Percentiles rank a stretch among this genome's conserved stretches.
Conservation (phyloP, 1,140 invertebrate species). For the Hylaeus anthracinus region DNA sequence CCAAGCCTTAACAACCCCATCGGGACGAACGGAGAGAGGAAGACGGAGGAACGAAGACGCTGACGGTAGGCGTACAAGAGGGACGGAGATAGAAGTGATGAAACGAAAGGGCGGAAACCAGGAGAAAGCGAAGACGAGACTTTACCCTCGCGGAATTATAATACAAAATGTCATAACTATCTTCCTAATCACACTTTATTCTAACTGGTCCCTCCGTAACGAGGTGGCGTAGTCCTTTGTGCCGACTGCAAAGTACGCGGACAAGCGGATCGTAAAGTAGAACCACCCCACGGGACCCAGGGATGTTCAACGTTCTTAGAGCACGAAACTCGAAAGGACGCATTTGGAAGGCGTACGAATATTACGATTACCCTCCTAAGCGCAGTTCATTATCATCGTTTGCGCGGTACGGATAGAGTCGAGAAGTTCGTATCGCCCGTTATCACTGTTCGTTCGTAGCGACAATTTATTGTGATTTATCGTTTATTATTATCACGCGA, state of each 20-base stretch:
- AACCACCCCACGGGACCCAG: slow-evolving; percentile 71
- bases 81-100: background rate
- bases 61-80: background rate
- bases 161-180: slow-evolving; percentile 80
- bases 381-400: slow-evolving; percentile 67
- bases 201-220: slow-evolving; percentile 78
- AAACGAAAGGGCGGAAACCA: slow-evolving; percentile 15
- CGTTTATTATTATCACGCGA: too few species aligned
- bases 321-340: slow-evolving; percentile 66
- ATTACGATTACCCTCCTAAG: slow-evolving; percentile 70
- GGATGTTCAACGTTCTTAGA: slow-evolving; percentile 66
- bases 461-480: slow-evolving; percentile 3
- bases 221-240: slow-evolving; percentile 73
- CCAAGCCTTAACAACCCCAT: slow-evolving; percentile 73
- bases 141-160: slow-evolving; percentile 77
- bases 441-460: slow-evolving; percentile 45
- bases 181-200: slow-evolving; percentile 80
- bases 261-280: slow-evolving; percentile 76
- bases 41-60: background rate
- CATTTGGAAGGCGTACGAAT: slow-evolving; percentile 65
- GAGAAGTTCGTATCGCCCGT: slow-evolving; percentile 56
- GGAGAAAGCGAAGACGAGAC: slow-evolving; percentile 44
- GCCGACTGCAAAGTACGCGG: slow-evolving; percentile 70
- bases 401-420: slow-evolving; percentile 44
- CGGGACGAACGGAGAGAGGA: slow-evolving; percentile 51